Conservation (phyloP, 2,797 vertebrate species). For the Aphelocoma californica region DNA sequence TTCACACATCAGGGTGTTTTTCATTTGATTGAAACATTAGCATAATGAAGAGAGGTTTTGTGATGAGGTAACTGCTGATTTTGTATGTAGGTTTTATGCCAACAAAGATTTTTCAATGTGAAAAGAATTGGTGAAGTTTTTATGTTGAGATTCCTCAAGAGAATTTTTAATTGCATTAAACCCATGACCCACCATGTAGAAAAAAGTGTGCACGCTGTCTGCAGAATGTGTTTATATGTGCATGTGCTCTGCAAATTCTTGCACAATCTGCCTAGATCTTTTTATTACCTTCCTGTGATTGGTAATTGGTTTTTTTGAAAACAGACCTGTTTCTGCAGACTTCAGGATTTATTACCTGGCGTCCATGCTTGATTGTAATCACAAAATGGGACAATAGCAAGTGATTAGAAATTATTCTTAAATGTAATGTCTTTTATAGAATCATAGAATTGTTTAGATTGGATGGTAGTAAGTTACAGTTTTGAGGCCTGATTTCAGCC, state of each 20-base stretch:
- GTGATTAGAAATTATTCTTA: background rate
- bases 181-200: background rate
- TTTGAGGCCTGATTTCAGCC: constrained; percentile 17
- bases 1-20: constrained; percentile 35
- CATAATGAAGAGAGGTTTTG: constrained; percentile 25
- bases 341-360: background rate
- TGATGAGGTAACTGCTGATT: constrained; percentile 19
- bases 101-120: constrained; percentile 3
- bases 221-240: background rate
- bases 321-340: background rate
- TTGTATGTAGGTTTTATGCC: background rate
- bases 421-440: background rate
- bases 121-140: background rate
- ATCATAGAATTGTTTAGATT: background rate
- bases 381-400: background rate
- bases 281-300: background rate
- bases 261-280: background rate
- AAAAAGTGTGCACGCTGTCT: background rate
- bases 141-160: background rate
- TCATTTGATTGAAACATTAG: constrained; percentile 10
- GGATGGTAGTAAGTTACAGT: background rate
- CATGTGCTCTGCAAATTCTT: background rate
- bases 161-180: constrained; percentile 13
- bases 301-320: background rate
- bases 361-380: background rate